Evolutionary conservation across 2,888 invertebrate species (phyloP).

Genomic region (Lepetodrilus schrolli): DNA sequence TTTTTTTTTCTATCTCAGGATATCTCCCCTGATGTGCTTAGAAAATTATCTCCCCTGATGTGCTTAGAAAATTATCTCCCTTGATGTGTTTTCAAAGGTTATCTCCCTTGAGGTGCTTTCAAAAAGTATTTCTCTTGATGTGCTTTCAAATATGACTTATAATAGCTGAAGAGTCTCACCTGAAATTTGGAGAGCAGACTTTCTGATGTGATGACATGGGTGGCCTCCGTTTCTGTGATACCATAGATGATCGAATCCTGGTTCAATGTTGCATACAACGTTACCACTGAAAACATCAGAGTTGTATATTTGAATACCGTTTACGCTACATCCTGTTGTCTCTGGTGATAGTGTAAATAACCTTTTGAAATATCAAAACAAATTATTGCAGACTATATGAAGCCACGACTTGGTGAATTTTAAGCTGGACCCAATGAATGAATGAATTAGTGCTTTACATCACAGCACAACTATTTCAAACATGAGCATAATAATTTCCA

Average conservation of each 20-base stretch:
- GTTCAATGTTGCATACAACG: slow-evolving; percentile 96
- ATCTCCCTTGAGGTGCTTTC: too few relatives aligned
- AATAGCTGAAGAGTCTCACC: too few relatives aligned
- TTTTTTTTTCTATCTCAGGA: too few relatives aligned
- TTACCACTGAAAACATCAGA: slow-evolving; percentile 82
- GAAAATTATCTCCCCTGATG: too few relatives aligned
- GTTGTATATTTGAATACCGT: neutral
- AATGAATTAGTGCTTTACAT: neutral
- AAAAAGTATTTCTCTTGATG: too few relatives aligned
- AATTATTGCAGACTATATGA: too few relatives aligned
- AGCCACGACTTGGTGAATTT: too few relatives aligned
- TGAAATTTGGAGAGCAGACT: slow-evolving; percentile 91
- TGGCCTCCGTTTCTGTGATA: slow-evolving; percentile 96
- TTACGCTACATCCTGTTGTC: neutral
- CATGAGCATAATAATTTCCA: neutral
- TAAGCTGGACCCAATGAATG: neutral
- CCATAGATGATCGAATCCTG: slow-evolving; percentile 97
- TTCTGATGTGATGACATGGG: slow-evolving; percentile 92
- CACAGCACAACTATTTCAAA: neutral
- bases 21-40: too few relatives aligned
- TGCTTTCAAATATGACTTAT: too few relatives aligned
- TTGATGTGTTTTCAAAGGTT: too few relatives aligned
- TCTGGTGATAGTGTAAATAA: neutral
- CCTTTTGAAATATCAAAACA: neutral
- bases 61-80: too few relatives aligned